phyloP scores from a whole-genome alignment of 1,140 invertebrate species.

The Cherax quadricarinatus region DNA sequence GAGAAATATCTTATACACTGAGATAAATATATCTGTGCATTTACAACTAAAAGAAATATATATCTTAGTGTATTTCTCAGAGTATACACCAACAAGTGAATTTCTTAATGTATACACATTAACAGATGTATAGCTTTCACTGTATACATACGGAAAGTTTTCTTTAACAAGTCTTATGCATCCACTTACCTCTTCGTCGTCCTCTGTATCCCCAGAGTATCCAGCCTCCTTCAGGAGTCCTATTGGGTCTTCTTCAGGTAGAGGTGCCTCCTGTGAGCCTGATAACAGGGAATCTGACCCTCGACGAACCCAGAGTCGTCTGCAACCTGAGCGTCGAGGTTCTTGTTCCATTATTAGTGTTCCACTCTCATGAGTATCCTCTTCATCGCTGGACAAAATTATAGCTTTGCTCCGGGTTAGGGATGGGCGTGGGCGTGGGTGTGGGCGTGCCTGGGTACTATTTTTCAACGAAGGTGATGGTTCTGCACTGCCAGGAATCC shows the following conservation, averaged over 20 bases:
- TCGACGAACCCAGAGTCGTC: slow-evolving; percentile 38
- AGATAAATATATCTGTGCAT: too few species aligned
- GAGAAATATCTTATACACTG: too few species aligned
- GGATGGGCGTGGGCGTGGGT: not conserved
- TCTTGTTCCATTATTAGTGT: not conserved
- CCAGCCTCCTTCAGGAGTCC: slow-evolving; percentile 45
- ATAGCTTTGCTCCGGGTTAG: slow-evolving; percentile 38
- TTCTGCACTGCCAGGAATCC: not conserved
- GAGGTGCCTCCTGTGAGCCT: not conserved
- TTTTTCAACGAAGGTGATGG: not conserved
- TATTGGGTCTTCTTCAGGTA: not conserved
- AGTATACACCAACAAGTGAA: too few species aligned
- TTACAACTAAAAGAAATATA: too few species aligned
- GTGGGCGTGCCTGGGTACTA: not conserved
- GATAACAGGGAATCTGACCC: slow-evolving; percentile 48
- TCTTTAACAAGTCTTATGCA: too few species aligned
- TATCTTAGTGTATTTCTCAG: too few species aligned
- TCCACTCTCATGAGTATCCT: not conserved
- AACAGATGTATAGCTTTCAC: too few species aligned
- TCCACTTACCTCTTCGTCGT: slow-evolving; percentile 57
- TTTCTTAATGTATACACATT: too few species aligned
- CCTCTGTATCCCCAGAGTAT: slow-evolving; percentile 66
- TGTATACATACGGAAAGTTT: too few species aligned
- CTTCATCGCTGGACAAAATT: slow-evolving; percentile 51
- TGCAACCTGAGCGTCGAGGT: not conserved